A percentile compares a stretch with the other conserved stretches of the same genome.
Evolutionary conservation across 2,797 vertebrate genomes (phyloP).

Genomic region (Lycodopsis pacificus): DNA sequence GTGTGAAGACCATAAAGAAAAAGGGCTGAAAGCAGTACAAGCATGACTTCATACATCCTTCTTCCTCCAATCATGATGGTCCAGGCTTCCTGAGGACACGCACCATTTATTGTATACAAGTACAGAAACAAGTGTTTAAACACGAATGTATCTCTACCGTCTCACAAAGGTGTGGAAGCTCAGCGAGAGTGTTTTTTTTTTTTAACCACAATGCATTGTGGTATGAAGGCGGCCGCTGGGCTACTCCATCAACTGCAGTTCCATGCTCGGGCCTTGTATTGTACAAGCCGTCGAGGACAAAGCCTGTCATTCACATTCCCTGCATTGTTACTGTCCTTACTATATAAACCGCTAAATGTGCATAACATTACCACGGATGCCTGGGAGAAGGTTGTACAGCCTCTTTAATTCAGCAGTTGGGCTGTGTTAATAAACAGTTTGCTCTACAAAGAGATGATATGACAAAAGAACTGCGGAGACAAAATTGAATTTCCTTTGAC

Average conservation of each 20-base stretch:
- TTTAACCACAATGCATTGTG: conserved; percentile 15
- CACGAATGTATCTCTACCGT: conserved; percentile 7
- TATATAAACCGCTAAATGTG: conserved; percentile 48
- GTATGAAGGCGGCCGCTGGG: not conserved
- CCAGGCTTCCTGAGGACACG: conserved; percentile 23
- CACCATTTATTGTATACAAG: conserved; percentile 36
- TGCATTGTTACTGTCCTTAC: conserved; percentile 48
- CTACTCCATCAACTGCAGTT: conserved; percentile 36
- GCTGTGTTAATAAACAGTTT: conserved; percentile 84
- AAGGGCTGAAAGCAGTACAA: conserved; percentile 32
- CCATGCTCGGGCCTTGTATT: conserved; percentile 39
- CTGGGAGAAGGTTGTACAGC: conserved; percentile 55
- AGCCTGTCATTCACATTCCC: conserved; percentile 48
- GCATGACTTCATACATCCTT: conserved; percentile 41
- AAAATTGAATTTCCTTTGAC: conserved; percentile 88
- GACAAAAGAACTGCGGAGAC: conserved; percentile 83
- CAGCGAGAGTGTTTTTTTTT: conserved; percentile 12
- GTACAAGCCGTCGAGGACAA: conserved; percentile 44
- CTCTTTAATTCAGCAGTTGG: conserved; percentile 82
- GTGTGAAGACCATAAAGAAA: conserved; percentile 31
- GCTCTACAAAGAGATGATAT: conserved; percentile 83
- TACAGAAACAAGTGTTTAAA: conserved; percentile 11
- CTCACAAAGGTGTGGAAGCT: conserved; percentile 5
- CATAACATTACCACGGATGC: conserved; percentile 64
- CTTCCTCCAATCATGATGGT: conserved; percentile 16